Base-by-base conservation (phyloP, 1,140 invertebrate species). In the Wasmannia auropunctata region DNA sequence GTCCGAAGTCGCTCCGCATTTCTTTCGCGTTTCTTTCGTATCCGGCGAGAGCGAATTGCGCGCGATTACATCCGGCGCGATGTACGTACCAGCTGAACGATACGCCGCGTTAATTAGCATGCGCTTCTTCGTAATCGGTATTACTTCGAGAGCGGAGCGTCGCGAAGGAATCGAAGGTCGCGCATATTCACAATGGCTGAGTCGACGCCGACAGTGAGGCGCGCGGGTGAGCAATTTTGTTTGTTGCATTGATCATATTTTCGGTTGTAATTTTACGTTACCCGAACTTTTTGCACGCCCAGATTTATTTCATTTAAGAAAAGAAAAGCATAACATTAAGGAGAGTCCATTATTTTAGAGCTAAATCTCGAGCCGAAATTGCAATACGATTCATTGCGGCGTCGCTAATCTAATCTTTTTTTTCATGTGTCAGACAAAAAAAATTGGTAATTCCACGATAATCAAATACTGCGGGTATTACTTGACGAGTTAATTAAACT, bases 321-420 rank as follows among this genome's bases (percentile, higher is more conserved):
- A 8, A 43, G 10, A 43, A 11, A 67, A 7, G n/a, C 22, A n/a
- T 14, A 56, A n/a, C n/a, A n/a, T n/a, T n/a, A n/a, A n/a, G n/a
- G n/a, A n/a, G n/a, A n/a, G n/a, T n/a, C n/a, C n/a, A n/a, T n/a
- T n/a, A n/a, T n/a, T n/a, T n/a, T n/a, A n/a, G n/a, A n/a, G n/a
- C n/a, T n/a, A n/a, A n/a, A n/a, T n/a, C n/a, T n/a, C n/a, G n/a
- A 16, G 22, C 2, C 10, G 22, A 67, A 43, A 25, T 43, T 67
- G 22, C 37, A 46, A 43, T n/a, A 25, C 37, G 37, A 67, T 43
- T 67, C 22, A 46, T 67, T n/a, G n/a, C n/a, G n/a, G n/a, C 37
- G 10, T 67, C 10, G 19, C 11, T 67, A 67, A 67, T 67, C 63
- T 67, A 67, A 67, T 67, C 63, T 65, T 14, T 40, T 8, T n/a